Base-by-base conservation (phyloP, 1,140 invertebrate genomes). In the Pseudomyrmex gracilis region DNA sequence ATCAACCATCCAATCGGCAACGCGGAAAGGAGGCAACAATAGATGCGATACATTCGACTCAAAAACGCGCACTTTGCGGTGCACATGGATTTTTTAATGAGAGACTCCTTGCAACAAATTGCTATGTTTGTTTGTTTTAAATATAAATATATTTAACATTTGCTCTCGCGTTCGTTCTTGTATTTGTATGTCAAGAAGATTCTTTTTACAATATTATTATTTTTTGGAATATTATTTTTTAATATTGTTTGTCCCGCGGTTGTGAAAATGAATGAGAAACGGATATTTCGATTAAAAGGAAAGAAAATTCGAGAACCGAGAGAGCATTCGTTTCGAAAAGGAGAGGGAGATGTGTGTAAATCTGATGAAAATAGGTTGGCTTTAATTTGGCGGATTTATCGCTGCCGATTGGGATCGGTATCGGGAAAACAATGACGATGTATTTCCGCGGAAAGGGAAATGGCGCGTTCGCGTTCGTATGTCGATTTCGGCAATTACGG, bases 401-500 rank as follows among this genome's bases (percentile, higher is more conserved):
- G 66, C n/a, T 49, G 43, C 43, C 43, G 66, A 80, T 80, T 66
- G 53, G 55, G 66, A 80, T 80, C 43, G 66, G 43, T 34, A 70
- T 58, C 76, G 12, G 34, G 47, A 20, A 71, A 20, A 71, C 53
- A 60, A 49, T 47, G 67, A 80, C 55, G 43, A 43, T 12, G 76
- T 47, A 66, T 71, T 80, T 80, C 76, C 66, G 53, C 15, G 15
- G 17, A 34, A 47, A 70, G 60, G 76, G 76, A 80, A 80, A 71
- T 80, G 20, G 43, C 76, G 15, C 53, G 34, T 5, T 0, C 34
- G 34, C 51, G 61, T 55, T 70, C 76, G 66, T 58, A 24, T 17
- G n/a, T 58, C 76, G 66, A 58, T 80, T 49, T 58, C 7, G 64
- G 7, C 76, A 71, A 80, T 80, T 80, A 80, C 53, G 20, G 15